Percentiles rank a stretch among this genome's conserved stretches.
These are phyloP conservation scores for Sebastes iracundus DNA, from an alignment of 2,797 vertebrate species.

Conservation along the genomic window DNA sequence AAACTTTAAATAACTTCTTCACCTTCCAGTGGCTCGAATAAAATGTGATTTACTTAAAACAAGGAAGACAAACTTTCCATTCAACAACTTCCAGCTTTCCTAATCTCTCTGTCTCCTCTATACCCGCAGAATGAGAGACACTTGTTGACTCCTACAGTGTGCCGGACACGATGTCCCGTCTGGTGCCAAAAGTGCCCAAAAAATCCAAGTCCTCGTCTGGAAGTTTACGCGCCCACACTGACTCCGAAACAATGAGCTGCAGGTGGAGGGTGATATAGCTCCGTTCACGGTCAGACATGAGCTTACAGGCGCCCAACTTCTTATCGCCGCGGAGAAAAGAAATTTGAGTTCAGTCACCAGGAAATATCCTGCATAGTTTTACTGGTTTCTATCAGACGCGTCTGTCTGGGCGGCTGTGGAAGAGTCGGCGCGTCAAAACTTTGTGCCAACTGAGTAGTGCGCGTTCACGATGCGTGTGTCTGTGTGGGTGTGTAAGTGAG, in stretches of 20 bases:
- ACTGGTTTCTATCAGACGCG: constrained; percentile 20
- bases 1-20: not conserved
- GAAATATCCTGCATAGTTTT: constrained; percentile 68
- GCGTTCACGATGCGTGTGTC: constrained; percentile 18
- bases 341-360: constrained; percentile 36
- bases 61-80: constrained; percentile 9
- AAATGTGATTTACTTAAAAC: not conserved
- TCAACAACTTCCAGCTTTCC: not conserved
- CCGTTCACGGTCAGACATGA: constrained; percentile 68
- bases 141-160: constrained; percentile 24
- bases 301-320: constrained; percentile 61
- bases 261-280: constrained; percentile 69
- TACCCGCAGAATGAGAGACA: not conserved
- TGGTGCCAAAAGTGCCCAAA: constrained; percentile 19
- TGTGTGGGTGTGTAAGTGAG: not conserved
- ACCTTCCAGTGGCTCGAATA: not conserved
- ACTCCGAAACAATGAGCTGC: constrained; percentile 19
- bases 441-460: constrained; percentile 24
- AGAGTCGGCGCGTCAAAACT: constrained; percentile 52
- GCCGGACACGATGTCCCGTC: constrained; percentile 15
- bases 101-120: not conserved
- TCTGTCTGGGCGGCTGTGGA: not conserved
- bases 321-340: constrained; percentile 51
- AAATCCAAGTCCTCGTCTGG: not conserved
- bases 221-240: constrained; percentile 23